phyloP scores from a whole-genome alignment of 2,888 invertebrate genomes.

The Cosmia pyralina region DNA sequence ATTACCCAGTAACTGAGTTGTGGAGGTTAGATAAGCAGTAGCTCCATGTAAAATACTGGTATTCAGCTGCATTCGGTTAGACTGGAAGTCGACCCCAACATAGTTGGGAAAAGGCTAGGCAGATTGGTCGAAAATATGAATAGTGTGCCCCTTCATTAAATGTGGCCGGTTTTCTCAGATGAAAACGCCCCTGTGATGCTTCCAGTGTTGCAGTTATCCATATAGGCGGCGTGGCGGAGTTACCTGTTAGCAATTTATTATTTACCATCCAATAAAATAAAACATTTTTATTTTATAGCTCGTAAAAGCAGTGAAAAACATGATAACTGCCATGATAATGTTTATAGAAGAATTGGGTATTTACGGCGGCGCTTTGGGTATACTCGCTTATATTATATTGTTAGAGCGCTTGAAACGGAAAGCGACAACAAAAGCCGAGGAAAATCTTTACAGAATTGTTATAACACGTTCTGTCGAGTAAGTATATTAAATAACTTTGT shows the following conservation, averaged over 20 bases:
- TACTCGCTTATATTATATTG: slow-evolving; percentile 91
- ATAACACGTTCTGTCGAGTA: slow-evolving; percentile 75
- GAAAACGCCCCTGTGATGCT: too few species aligned
- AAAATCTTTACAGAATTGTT: slow-evolving; percentile 72
- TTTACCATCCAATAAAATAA: neutral
- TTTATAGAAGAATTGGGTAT: slow-evolving; percentile 89
- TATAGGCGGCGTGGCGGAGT: too few species aligned
- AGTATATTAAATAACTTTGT: slow-evolving; percentile 42
- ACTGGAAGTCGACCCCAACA: too few species aligned
- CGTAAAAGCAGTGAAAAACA: slow-evolving; percentile 83
- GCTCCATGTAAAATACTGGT: too few species aligned
- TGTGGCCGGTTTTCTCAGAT: neutral
- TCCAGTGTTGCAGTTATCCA: neutral
- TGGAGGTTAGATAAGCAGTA: too few species aligned
- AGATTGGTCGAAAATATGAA: neutral
- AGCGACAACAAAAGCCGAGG: slow-evolving; percentile 79
- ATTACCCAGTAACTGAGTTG: too few species aligned
- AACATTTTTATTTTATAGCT: slow-evolving; percentile 74
- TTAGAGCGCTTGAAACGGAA: slow-evolving; percentile 91
- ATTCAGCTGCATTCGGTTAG: too few species aligned
- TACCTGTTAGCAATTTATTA: neutral
- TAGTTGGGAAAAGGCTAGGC: too few species aligned
- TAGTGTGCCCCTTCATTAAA: too few species aligned
- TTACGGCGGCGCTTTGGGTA: slow-evolving; percentile 91
- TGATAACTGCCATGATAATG: slow-evolving; percentile 85